Percentiles rank a stretch among this genome's conserved stretches.
These are phyloP conservation scores for Synanthedon formicaeformis DNA, from an alignment of 2,888 invertebrate species.

Conservation along the genomic window DNA sequence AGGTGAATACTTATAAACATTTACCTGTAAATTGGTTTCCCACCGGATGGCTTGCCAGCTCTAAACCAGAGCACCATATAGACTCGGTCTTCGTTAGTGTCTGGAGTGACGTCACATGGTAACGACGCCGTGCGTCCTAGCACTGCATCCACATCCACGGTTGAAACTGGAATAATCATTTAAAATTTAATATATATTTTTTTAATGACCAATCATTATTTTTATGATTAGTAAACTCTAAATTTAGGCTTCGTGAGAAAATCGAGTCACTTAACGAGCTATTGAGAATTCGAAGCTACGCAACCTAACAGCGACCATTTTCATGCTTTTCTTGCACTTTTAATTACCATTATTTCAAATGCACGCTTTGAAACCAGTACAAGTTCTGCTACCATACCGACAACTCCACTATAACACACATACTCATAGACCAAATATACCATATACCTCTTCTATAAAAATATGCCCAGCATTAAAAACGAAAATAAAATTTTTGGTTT, in stretches of 20 bases:
- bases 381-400: too few relatives aligned
- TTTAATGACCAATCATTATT: background rate
- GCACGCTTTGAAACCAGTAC: too few relatives aligned
- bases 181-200: background rate
- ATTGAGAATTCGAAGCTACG: background rate
- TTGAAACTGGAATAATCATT: slow-evolving; percentile 42
- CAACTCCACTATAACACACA: too few relatives aligned
- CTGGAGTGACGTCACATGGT: slow-evolving; percentile 91
- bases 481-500: too few relatives aligned
- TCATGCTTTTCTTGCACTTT: too few relatives aligned
- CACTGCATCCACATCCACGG: slow-evolving; percentile 81
- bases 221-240: background rate
- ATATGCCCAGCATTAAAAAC: too few relatives aligned
- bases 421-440: too few relatives aligned
- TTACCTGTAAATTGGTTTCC: slow-evolving; percentile 92
- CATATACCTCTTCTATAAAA: too few relatives aligned
- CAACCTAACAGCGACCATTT: too few relatives aligned
- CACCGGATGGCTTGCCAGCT: slow-evolving; percentile 76
- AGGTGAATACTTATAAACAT: background rate
- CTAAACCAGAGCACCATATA: slow-evolving; percentile 95
- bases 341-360: too few relatives aligned
- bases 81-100: slow-evolving; percentile 84
- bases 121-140: slow-evolving; percentile 85
- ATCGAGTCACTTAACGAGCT: background rate
- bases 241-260: too few relatives aligned